Evolutionary conservation across 2,113 vertebrate genomes (phyloP), one percentile per base, ranked within the genome.

Genomic region (Zosterops japonicus): DNA sequence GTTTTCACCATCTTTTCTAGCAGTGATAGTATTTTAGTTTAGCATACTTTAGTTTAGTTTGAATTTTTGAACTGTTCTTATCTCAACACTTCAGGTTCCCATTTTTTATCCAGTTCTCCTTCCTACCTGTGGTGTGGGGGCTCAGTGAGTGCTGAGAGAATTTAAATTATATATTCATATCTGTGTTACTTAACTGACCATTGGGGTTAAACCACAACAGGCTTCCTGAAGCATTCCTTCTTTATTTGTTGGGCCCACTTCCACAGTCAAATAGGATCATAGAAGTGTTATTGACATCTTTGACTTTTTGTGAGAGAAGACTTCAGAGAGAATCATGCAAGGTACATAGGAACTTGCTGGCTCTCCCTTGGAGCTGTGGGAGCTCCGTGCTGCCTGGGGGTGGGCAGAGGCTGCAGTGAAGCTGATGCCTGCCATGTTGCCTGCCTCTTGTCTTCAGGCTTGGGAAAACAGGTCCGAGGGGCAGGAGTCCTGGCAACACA

Each of bases 331-430:
- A 69, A 47, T 35, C 12, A 6, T 5, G 27, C 23, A 24, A 20
- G 46, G 28, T 5, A 7, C 0, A 22, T 0, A 24, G n/a, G 21
- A 36, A 8, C 8, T 14, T 4, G 18, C 21, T 27, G 36, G 14
- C 20, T 27, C 20, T 33, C 12, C 24, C 39, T 5, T 7, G 0
- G 0, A 0, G 1, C 3, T 0, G 1, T 6, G 17, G n/a, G 20
- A 44, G 41, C 9, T 53, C 57, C 12, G 2, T 1, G 6, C 31
- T 2, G 14, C 16, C 47, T 0, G 0, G 17, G 29, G 21, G 17
- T 0, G 11, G 10, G 41, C 63, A 75, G 82, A 36, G n/a, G n/a
- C 49, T n/a, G 49, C 69, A 19, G 28, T 8, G n/a, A 27, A 35
- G 39, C 15, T 0, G 0, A 5, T 0, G 1, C 35, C 50, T 14